Base-by-base conservation (phyloP, 2,113 vertebrate species). In the Accipiter cooperii region DNA sequence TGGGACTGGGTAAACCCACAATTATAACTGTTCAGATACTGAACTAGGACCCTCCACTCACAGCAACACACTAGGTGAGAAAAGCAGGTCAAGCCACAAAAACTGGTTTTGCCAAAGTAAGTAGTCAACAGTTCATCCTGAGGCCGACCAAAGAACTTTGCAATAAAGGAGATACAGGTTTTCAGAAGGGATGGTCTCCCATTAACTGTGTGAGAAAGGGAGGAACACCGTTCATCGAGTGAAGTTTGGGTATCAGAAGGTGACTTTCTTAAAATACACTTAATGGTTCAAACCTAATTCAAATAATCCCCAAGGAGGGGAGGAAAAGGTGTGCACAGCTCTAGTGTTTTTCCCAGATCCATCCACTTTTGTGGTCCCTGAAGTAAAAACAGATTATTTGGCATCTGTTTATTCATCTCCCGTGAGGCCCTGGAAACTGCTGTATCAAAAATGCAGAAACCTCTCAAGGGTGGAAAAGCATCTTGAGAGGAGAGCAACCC, bases 371-470 rank as follows among this genome's bases (percentile, higher is more conserved):
- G 65, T 63, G 33, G 19, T 91, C 34, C 52, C 57, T 65, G 57
- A 85, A 89, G 57, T 29, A 90, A 83, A 92, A 90, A 4, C 21
- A 55, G 77, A 78, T 83, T 85, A 80, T 88, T 52, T 90, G 78
- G 63, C 87, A 83, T 93, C 61, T 92, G 82, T 83, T 90, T 82
- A 24, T 61, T 88, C 63, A 36, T 49, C 24, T 93, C 88, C 76
- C 69, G 49, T 38, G 52, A 80, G 88, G 49, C 57, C 58, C 47
- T 83, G 90, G 57, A 49, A 93, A 88, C 79, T 93, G 79, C 88
- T 93, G 88, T 80, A 90, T 76, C 66, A 85, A 65, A 97, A 96
- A 96, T 57, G 36, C 88, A 90, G 88, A 95, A 93, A 93, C 66
- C 54, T 93, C 83, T 90, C 83, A 74, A 80, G 86, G 40, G 54